These are phyloP conservation scores for Ctenomys sociabilis DNA, from an alignment of 2,113 vertebrate genomes.

Conservation along the genomic window DNA sequence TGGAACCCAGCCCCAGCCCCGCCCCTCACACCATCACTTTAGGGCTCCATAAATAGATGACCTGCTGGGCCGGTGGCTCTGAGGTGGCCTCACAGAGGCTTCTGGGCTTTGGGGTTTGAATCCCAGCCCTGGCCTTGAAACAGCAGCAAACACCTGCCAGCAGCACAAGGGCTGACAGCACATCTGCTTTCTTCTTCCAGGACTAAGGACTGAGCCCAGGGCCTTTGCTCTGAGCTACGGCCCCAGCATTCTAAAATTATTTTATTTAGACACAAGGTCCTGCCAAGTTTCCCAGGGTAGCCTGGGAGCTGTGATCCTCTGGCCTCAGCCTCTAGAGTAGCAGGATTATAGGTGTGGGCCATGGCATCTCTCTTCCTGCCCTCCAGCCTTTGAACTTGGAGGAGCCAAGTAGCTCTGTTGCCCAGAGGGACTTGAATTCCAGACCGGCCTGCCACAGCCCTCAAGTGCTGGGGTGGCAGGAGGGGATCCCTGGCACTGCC, in stretches of 20 bases:
- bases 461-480: background rate
- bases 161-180: fast-evolving
- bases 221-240: background rate
- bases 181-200: background rate
- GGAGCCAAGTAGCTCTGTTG: background rate
- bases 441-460: no score
- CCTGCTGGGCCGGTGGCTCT: background rate
- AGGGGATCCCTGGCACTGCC: no score
- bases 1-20: background rate
- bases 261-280: background rate
- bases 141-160: background rate
- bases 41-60: background rate
- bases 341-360: no score
- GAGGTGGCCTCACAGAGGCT: no score
- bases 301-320: background rate
- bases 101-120: background rate
- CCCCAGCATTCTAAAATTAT: background rate
- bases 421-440: background rate
- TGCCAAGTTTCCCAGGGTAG: background rate
- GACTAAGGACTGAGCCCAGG: background rate
- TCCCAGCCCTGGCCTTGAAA: background rate
- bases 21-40: background rate
- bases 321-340: background rate
- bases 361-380: background rate
- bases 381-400: background rate